Percentiles rank a stretch among this genome's conserved stretches.
Evolutionary conservation across 1,140 invertebrate species (phyloP).

Genomic region (Formica exsecta): DNA sequence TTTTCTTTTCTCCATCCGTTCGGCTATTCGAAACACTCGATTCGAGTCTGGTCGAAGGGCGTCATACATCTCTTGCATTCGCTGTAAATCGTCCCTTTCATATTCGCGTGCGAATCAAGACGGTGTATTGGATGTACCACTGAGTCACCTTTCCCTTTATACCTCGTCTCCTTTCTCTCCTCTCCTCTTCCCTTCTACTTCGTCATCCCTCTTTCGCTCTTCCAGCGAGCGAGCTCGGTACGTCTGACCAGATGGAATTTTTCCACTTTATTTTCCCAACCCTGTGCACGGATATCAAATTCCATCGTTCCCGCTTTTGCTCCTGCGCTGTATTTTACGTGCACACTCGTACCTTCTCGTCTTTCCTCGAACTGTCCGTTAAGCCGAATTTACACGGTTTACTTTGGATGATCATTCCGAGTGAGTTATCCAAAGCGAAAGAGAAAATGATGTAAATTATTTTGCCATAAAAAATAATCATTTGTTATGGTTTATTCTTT

Average conservation of each 20-base stretch:
- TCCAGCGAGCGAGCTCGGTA: slow-evolving; percentile 36
- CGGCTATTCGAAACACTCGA: slow-evolving; percentile 42
- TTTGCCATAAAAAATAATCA: slow-evolving; percentile 11
- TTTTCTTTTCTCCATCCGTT: not conserved
- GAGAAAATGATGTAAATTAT: slow-evolving; percentile 14
- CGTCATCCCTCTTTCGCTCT: slow-evolving; percentile 28
- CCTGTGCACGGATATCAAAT: slow-evolving; percentile 77
- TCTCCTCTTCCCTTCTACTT: slow-evolving; percentile 21
- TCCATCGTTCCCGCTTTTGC: slow-evolving; percentile 65
- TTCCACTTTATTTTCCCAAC: slow-evolving; percentile 78
- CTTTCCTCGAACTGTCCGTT: slow-evolving; percentile 31
- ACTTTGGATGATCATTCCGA: slow-evolving; percentile 24
- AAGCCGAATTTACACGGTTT: slow-evolving; percentile 44
- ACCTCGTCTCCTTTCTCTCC: slow-evolving; percentile 15
- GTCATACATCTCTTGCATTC: slow-evolving; percentile 34
- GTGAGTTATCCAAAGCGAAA: not conserved
- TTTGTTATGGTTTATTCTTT: not conserved
- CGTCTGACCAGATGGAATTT: slow-evolving; percentile 79
- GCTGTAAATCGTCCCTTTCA: slow-evolving; percentile 52
- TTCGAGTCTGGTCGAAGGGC: slow-evolving; percentile 4
- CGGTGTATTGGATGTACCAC: slow-evolving; percentile 66
- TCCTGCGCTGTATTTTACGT: slow-evolving; percentile 62
- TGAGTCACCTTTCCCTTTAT: slow-evolving; percentile 24
- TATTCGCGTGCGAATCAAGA: slow-evolving; percentile 61
- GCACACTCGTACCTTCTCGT: slow-evolving; percentile 35